Base-by-base conservation (phyloP, 2,113 vertebrate genomes). In the Takifugu bimaculatus region DNA sequence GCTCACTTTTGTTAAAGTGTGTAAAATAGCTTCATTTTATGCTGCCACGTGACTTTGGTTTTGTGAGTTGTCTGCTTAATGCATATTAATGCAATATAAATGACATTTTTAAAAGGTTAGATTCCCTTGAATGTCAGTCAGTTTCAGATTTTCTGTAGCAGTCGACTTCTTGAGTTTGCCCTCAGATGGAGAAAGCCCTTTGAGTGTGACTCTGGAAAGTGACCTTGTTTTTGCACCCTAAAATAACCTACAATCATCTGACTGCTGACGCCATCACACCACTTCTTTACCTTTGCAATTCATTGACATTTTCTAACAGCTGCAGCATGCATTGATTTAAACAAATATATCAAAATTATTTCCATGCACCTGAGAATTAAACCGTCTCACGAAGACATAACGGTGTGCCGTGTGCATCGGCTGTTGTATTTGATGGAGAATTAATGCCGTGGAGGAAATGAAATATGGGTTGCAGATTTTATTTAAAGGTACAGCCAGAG, bases 211-310 rank as follows among this genome's bases (percentile, higher is more conserved):
- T 64, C 28, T 58, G 39, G 32, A 72, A 53, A 75, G 76, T 39
- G 84, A 88, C 88, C 88, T 88, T 87, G 60, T 83, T 89, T 81
- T 72, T 13, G 25, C 50, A 60, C 67, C 88, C 67, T 75, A 86
- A 89, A 89, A 89, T 89, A 89, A 87, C 79, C 28, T 39, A 39
- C 2, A 44, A 65, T 73, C 80, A 82, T 81, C 79, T 85, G 81
- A 82, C 75, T 70, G 68, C 72, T 69, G 75, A 78, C 65, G 65
- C 54, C 59, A 48, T 48, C 49, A 28, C 60, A 57, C 70, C 74
- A 61, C 55, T 66, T 6, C 28, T 9, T 44, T 54, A 68, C 54
- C 54, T 43, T 58, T 81, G 73, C 42, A 28, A 53, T 57, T 29
- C 39, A 53, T 66, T 60, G 45, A 15, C 35, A 39, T 72, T 50